Base-by-base conservation (phyloP, 2,113 vertebrate genomes). In the Oncorhynchus tshawytscha region DNA sequence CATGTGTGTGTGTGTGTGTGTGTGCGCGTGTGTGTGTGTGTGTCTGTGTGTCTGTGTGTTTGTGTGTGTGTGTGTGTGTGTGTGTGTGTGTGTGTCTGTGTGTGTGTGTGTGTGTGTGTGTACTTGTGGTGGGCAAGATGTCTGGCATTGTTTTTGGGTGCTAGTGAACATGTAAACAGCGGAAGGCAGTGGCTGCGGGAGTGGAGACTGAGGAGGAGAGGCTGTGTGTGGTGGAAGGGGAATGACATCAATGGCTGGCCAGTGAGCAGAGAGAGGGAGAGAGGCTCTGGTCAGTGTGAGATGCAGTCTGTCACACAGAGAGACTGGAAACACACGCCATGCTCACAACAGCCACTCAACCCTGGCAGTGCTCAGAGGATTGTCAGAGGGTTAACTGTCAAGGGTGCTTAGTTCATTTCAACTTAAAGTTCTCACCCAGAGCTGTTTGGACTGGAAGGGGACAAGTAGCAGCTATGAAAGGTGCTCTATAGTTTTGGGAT, bases 111-210 rank as follows among this genome's bases (percentile, higher is more conserved):
- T 25, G 16, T 80, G 71, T 78, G 39, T 45, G 39, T 45, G 39
- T 45, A 45, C 39, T 45, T 9, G 39, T 2, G 39, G 39, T 11
- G 39, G 39, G 39, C 39, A 45, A 45, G 8, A 45, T 45, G 87
- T 88, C 92, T 92, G 90, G 84, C 82, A 88, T 90, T 92, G 91
- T 91, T 92, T 90, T 88, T 89, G 88, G 80, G 83, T 81, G 74
- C 78, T 74, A 81, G 78, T 80, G 84, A 84, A 91, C 90, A 89
- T 86, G 89, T 91, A 93, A 93, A 93, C 90, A 91, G 82, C 77
- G 90, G 87, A 90, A 91, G 85, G 89, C 82, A 87, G 39, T 79
- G 85, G 85, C 88, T 83, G 79, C 87, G 85, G 82, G 82, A 45
- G 39, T 2, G 39, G 39, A 84, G 85, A 89, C 78, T 16, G 86